Percentiles rank a stretch among this genome's conserved stretches.
These are phyloP conservation scores for Acholoe squamosa DNA, from an alignment of 2,888 invertebrate species.

Conservation along the genomic window DNA sequence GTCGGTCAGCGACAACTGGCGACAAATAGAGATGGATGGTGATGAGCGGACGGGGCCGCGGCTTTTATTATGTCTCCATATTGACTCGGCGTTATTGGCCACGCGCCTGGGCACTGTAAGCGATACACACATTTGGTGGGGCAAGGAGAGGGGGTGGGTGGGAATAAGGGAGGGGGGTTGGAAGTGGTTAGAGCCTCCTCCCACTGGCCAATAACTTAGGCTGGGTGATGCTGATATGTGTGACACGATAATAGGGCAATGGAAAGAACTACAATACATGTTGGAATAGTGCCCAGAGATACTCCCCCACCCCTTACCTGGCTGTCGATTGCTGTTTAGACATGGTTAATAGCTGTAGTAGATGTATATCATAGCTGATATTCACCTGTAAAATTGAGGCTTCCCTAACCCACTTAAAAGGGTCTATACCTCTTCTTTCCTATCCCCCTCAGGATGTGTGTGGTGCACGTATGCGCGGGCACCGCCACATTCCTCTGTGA, in stretches of 20 bases:
- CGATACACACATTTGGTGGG: constrained; percentile 35
- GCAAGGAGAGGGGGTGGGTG: background rate
- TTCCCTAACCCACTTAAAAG: too few relatives aligned
- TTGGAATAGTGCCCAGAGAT: background rate
- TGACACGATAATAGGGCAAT: constrained; percentile 14
- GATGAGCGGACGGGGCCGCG: constrained; percentile 16
- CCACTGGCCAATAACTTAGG: background rate
- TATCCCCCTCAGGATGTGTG: too few relatives aligned
- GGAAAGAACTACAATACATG: constrained; percentile 18
- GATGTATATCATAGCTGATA: too few relatives aligned
- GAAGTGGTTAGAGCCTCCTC: background rate
- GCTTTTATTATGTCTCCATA: constrained; percentile 38
- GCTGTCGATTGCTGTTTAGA: too few relatives aligned
- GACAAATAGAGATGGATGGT: constrained; percentile 38
- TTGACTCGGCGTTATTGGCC: constrained; percentile 38
- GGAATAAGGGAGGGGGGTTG: background rate
- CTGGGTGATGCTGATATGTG: constrained; percentile 11
- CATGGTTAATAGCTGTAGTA: too few relatives aligned
- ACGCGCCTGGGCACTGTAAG: background rate
- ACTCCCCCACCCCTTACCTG: background rate
- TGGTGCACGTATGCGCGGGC: too few relatives aligned
- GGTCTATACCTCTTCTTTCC: too few relatives aligned
- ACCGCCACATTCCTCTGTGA: too few relatives aligned
- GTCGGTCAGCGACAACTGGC: constrained; percentile 41
- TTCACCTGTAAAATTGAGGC: too few relatives aligned